Evolutionary conservation across 2,888 invertebrate genomes (phyloP).

Genomic region (Rotaria macrura): DNA sequence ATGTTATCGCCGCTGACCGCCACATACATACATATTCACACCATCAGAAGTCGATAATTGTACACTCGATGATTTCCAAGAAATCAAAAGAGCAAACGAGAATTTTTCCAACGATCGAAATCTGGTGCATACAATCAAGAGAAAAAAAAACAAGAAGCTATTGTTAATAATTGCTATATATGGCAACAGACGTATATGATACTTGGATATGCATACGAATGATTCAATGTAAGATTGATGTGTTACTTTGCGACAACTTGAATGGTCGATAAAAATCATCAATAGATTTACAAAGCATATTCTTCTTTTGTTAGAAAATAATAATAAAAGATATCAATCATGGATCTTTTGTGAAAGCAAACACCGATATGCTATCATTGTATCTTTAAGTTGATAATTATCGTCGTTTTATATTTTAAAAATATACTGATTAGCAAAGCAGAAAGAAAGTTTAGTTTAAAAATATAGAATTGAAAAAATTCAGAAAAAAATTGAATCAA

Average conservation of each 20-base stretch:
- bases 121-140: not conserved
- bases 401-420: too few relatives aligned
- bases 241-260: not conserved
- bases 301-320: too few relatives aligned
- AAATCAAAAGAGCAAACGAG: not conserved
- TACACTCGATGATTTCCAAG: not conserved
- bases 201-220: not conserved
- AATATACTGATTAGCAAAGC: too few relatives aligned
- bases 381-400: too few relatives aligned
- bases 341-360: too few relatives aligned
- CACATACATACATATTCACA: not conserved
- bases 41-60: not conserved
- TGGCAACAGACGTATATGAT: not conserved
- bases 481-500: too few relatives aligned
- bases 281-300: not conserved
- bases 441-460: too few relatives aligned
- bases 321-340: too few relatives aligned
- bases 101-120: not conserved
- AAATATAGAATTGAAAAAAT: too few relatives aligned
- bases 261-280: not conserved
- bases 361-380: too few relatives aligned
- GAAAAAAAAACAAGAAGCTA: not conserved
- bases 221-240: not conserved
- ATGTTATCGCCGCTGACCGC: not conserved
- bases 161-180: not conserved